Conservation (phyloP, 2,113 vertebrate species). For the Pseudorasbora parva region DNA sequence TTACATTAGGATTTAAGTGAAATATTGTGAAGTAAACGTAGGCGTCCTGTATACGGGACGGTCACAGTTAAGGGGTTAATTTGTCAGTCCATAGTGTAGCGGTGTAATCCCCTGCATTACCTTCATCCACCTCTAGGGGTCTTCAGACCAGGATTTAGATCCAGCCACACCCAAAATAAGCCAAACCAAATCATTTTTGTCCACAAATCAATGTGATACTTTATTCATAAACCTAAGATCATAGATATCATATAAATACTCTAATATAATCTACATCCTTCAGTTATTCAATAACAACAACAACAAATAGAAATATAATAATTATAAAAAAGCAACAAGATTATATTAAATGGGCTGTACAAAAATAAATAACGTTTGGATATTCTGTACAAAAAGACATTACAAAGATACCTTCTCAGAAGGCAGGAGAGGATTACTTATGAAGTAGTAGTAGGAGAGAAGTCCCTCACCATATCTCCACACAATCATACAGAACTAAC, state of each 20-base stretch:
- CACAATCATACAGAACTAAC: constrained; percentile 47
- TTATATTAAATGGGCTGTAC: constrained; percentile 97
- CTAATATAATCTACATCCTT: constrained; percentile 94
- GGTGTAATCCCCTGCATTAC: background rate
- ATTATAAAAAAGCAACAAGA: constrained; percentile 89
- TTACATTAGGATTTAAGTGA: too few species aligned
- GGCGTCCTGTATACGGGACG: too few species aligned
- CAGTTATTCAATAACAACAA: constrained; percentile 76
- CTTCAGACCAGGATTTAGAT: background rate
- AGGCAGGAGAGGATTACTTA: constrained; percentile 94
- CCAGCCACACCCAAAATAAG: background rate
- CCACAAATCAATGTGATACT: constrained; percentile 75
- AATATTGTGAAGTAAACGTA: too few species aligned
- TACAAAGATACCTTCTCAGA: constrained; percentile 89
- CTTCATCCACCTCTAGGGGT: background rate
- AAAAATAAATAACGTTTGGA: constrained; percentile 98
- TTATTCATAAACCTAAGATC: constrained; percentile 80
- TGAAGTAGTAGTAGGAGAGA: constrained; percentile 87
- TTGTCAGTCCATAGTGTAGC: too few species aligned
- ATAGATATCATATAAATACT: constrained; percentile 98
- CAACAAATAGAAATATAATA: constrained; percentile 77
- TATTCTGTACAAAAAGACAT: constrained; percentile 80
- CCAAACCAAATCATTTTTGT: constrained; percentile 48
- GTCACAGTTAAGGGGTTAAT: too few species aligned
- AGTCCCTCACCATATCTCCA: constrained; percentile 73